phyloP scores from a whole-genome alignment of 2,797 vertebrate genomes.

The Crenuchus spilurus region DNA sequence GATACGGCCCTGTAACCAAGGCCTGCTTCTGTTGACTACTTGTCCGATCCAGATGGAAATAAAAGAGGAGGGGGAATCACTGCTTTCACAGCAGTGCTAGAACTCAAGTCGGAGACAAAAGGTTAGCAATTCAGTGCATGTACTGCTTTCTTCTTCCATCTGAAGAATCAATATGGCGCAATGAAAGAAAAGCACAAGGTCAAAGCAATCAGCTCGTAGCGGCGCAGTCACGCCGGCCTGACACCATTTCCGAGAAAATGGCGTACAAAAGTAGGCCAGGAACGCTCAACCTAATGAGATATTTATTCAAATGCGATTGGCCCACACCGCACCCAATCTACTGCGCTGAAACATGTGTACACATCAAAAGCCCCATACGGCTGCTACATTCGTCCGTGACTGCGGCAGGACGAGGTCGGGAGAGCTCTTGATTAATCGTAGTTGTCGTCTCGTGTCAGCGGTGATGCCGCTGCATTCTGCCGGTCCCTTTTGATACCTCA shows the following conservation, averaged over 20 bases:
- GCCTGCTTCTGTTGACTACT: constrained; percentile 3
- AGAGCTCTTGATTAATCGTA: constrained; percentile 50
- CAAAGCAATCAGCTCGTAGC: constrained; percentile 29
- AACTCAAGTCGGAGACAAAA: background rate
- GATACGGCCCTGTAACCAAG: constrained; percentile 15
- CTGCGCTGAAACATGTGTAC: constrained; percentile 33
- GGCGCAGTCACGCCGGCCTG: constrained; percentile 37
- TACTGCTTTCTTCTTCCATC: background rate
- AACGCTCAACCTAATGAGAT: constrained; percentile 47
- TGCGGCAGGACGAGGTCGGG: constrained; percentile 19
- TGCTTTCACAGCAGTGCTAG: background rate
- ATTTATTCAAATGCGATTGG: constrained; percentile 55
- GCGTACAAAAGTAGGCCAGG: constrained; percentile 39
- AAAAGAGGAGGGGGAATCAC: background rate
- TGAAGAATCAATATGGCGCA: background rate
- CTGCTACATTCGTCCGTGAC: constrained; percentile 21
- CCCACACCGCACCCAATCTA: constrained; percentile 45
- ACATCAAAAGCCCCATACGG: constrained; percentile 23
- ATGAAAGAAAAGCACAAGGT: constrained; percentile 32
- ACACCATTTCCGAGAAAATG: constrained; percentile 41
- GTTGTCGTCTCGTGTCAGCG: constrained; percentile 46
- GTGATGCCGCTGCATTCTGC: constrained; percentile 37
- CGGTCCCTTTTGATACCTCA: constrained; percentile 35
- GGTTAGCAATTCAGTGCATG: background rate
- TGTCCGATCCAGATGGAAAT: background rate